phyloP scores from a whole-genome alignment of 2,797 vertebrate genomes.

The Scyliorhinus canicula region DNA sequence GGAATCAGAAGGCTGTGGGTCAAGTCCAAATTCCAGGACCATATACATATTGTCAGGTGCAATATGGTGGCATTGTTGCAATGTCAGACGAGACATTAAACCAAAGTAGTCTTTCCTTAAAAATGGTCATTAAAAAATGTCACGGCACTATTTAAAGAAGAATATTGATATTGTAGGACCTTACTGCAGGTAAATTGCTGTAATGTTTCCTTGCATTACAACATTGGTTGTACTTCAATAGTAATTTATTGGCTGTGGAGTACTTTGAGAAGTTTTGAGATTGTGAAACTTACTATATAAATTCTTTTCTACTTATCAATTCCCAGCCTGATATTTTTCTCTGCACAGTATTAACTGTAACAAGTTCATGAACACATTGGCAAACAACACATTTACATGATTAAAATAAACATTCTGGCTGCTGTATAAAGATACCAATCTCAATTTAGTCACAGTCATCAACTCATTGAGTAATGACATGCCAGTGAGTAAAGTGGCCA shows the following conservation, averaged over 20 bases:
- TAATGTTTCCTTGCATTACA: no score
- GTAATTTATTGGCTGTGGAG: no score
- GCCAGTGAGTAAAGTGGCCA: no score
- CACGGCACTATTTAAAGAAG: background rate
- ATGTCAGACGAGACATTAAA: background rate
- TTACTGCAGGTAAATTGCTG: no score
- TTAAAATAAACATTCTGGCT: background rate
- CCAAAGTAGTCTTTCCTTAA: background rate
- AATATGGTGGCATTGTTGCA: background rate
- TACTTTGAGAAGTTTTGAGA: background rate
- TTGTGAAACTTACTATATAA: background rate
- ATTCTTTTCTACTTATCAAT: background rate
- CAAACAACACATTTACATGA: background rate
- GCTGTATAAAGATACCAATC: background rate
- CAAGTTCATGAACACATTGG: background rate
- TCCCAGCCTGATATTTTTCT: background rate
- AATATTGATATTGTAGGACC: no score
- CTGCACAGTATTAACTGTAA: background rate
- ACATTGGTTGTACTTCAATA: no score
- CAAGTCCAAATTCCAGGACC: background rate
- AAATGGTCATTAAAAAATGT: background rate
- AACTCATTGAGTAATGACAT: no score
- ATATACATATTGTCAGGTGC: background rate
- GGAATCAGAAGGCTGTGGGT: no score
- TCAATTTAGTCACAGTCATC: background rate